Conservation (phyloP, 2,113 vertebrate species). For the Saguinus midas region DNA sequence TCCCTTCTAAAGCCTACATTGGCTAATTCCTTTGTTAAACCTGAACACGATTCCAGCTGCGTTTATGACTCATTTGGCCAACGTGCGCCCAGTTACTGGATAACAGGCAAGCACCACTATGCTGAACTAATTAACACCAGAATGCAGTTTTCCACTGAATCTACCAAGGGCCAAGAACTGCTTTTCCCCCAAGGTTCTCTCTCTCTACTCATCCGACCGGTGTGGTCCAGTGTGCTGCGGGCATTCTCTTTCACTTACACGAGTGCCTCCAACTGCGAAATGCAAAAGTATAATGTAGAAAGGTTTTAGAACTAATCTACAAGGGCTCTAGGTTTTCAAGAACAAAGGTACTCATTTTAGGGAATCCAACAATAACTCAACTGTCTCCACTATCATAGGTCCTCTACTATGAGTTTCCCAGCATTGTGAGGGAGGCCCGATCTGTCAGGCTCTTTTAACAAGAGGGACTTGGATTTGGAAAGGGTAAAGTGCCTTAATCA, state of each 20-base stretch:
- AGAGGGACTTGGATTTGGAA: neutral
- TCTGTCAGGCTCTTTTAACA: neutral
- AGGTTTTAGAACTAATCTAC: neutral
- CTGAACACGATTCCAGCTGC: conserved; percentile 6
- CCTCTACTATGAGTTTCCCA: neutral
- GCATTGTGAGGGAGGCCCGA: neutral
- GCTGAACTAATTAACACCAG: neutral
- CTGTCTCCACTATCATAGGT: neutral
- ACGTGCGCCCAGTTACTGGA: neutral
- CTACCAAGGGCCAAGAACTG: neutral
- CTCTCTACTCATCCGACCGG: neutral
- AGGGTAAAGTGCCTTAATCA: neutral
- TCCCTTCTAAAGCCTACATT: conserved; percentile 18
- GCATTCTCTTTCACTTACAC: neutral
- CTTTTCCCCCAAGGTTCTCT: neutral
- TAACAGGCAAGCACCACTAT: neutral
- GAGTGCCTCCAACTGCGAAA: neutral
- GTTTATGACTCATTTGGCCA: conserved; percentile 25
- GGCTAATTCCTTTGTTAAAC: conserved; percentile 65
- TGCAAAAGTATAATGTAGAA: rapidly evolving
- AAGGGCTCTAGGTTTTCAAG: neutral
- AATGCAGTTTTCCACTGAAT: neutral
- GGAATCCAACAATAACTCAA: neutral
- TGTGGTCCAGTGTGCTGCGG: no score
- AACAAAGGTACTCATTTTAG: neutral